phyloP scores from a whole-genome alignment of 2,888 invertebrate species.

The Lamellibrachia columna region DNA sequence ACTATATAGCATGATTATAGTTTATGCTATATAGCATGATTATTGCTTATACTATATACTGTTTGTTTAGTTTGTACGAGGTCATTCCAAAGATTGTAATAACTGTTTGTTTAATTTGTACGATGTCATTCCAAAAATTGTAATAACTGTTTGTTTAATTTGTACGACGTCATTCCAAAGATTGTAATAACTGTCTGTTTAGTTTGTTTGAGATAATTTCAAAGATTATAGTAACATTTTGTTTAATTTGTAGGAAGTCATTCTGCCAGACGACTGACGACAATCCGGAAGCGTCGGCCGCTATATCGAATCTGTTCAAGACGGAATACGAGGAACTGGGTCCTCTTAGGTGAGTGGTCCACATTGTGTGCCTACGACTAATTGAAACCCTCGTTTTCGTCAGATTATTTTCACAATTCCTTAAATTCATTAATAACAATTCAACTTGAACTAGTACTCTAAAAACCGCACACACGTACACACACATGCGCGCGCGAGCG shows the following conservation, averaged over 20 bases:
- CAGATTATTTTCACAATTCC: too few relatives aligned
- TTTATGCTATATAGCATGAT: too few relatives aligned
- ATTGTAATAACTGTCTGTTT: background rate
- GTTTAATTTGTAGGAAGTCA: background rate
- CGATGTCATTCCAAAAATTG: background rate
- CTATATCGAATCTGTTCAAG: background rate
- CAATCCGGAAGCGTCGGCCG: constrained; percentile 19
- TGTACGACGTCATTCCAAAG: background rate
- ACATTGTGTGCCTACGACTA: background rate
- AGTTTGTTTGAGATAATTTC: background rate
- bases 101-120: background rate
- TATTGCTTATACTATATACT: background rate
- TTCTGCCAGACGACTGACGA: constrained; percentile 17
- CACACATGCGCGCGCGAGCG: too few relatives aligned
- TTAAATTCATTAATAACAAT: too few relatives aligned
- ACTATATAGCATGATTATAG: too few relatives aligned
- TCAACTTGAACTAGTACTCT: too few relatives aligned
- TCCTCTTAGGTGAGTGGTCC: background rate
- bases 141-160: background rate
- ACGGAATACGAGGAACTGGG: constrained; percentile 17
- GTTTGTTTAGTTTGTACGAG: background rate
- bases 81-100: background rate
- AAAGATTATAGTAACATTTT: background rate
- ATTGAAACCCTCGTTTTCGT: too few relatives aligned
- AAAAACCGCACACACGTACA: too few relatives aligned